These are phyloP conservation scores for Melanerpes aurifrons DNA, from an alignment of 2,113 vertebrate genomes.

Conservation along the genomic window DNA sequence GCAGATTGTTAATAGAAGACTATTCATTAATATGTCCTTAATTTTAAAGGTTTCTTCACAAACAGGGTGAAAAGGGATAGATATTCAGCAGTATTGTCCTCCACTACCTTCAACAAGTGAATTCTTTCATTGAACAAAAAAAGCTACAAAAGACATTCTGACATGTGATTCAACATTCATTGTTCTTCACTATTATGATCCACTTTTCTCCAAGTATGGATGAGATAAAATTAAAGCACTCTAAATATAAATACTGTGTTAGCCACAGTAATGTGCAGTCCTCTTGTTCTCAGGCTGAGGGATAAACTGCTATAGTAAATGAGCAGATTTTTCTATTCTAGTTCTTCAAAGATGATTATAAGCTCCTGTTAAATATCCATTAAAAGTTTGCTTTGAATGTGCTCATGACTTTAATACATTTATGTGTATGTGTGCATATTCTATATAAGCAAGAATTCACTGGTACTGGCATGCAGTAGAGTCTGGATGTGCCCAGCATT, in stretches of 20 bases:
- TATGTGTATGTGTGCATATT: not conserved
- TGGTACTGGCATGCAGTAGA: not conserved
- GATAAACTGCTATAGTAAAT: not conserved
- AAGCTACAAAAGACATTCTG: not conserved
- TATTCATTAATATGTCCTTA: not conserved
- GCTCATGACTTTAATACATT: not conserved
- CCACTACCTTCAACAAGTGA: not conserved
- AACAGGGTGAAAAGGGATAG: not conserved
- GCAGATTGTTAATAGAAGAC: not conserved
- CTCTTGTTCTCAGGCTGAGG: not conserved
- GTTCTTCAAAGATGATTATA: not conserved
- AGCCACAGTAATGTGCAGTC: not conserved
- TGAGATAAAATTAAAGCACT: not conserved
- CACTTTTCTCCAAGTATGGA: not conserved
- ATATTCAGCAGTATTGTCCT: not conserved
- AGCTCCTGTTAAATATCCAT: not conserved
- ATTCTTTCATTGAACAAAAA: not conserved
- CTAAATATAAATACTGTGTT: not conserved
- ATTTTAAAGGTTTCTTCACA: not conserved
- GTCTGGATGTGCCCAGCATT: not conserved
- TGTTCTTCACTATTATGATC: not conserved
- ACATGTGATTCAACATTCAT: not conserved
- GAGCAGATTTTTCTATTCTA: not conserved
- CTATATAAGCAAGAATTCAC: not conserved
- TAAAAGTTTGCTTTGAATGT: not conserved